A percentile compares a stretch with the other conserved stretches of the same genome.
Evolutionary conservation across 1,140 invertebrate species (phyloP).

Genomic region (Mercenaria mercenaria): DNA sequence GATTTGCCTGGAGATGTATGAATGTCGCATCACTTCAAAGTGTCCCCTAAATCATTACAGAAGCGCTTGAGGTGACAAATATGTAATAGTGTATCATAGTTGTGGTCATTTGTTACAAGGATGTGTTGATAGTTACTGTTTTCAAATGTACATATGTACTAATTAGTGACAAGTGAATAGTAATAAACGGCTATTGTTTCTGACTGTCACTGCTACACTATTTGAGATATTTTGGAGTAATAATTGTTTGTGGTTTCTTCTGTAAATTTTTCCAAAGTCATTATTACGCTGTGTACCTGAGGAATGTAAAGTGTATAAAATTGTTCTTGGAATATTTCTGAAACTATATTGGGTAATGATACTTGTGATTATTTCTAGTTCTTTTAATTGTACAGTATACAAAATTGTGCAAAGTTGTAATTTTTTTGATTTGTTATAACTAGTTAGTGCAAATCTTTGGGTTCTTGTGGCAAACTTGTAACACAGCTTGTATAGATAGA

Average conservation of each 20-base stretch:
- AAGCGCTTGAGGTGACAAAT: conserved; percentile 1
- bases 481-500: too few relatives aligned
- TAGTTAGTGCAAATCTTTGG: too few relatives aligned
- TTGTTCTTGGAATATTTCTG: too few relatives aligned
- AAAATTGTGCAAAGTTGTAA: too few relatives aligned
- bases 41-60: conserved; percentile 33
- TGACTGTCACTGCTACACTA: background rate
- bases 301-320: too few relatives aligned
- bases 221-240: background rate
- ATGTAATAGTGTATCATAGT: conserved; percentile 37
- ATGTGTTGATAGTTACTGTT: conserved; percentile 5
- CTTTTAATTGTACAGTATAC: too few relatives aligned
- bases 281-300: too few relatives aligned
- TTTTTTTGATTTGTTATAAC: too few relatives aligned
- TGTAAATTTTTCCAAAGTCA: too few relatives aligned
- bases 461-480: too few relatives aligned
- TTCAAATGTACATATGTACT: conserved; percentile 4
- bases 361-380: too few relatives aligned
- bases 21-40: conserved; percentile 36
- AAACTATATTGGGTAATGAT: too few relatives aligned
- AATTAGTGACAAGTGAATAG: conserved; percentile 9
- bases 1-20: background rate
- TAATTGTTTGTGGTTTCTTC: background rate
- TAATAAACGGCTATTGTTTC: conserved; percentile 21
- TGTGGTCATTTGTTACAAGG: conserved; percentile 7